phyloP scores from a whole-genome alignment of 1,140 invertebrate genomes.

The Stegodyphus mimosarum region DNA sequence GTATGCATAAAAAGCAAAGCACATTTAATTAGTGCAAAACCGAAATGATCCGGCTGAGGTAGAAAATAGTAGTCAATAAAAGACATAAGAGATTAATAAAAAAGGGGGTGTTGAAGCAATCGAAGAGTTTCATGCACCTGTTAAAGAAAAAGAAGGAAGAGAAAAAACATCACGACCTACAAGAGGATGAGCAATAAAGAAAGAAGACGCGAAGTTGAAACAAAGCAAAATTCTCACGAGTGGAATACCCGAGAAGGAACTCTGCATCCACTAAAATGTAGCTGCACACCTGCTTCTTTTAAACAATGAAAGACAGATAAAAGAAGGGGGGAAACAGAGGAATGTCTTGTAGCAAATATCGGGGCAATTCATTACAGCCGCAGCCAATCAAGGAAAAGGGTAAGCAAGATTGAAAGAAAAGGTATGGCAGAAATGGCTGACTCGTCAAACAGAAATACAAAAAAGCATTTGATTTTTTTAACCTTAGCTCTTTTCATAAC shows the following conservation, averaged over 20 bases:
- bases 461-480: no score
- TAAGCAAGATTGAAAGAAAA: no score
- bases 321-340: background rate
- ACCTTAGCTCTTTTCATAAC: no score
- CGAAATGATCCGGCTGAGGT: no score
- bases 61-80: no score
- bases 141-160: background rate
- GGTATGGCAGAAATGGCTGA: no score
- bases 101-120: no score
- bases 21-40: no score
- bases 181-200: background rate
- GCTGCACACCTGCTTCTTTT: constrained; percentile 31
- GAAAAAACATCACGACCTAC: background rate
- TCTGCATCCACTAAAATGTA: constrained; percentile 1
- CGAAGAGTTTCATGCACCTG: constrained; percentile 8
- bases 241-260: constrained; percentile 14
- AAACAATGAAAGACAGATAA: constrained; percentile 24
- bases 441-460: no score
- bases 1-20: no score
- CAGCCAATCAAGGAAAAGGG: background rate
- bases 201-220: background rate
- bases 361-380: background rate
- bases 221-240: constrained; percentile 21
- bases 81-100: no score
- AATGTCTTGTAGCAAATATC: background rate